phyloP scores from a whole-genome alignment of 2,113 vertebrate genomes.

The Tretioscincus oriximinensis region DNA sequence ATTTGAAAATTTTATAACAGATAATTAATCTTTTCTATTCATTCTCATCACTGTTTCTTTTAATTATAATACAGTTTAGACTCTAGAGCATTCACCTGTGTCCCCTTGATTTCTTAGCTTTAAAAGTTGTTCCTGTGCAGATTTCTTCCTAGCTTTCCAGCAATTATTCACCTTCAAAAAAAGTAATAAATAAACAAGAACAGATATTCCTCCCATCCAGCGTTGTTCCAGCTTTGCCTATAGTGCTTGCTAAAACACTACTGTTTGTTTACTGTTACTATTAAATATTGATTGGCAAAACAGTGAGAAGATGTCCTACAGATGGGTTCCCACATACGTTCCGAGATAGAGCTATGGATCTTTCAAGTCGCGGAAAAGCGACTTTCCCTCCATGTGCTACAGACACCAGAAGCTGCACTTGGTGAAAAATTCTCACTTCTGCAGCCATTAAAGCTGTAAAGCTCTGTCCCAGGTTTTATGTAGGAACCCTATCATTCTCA shows the following conservation, averaged over 20 bases:
- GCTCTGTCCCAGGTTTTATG: too few species aligned
- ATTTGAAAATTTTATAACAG: too few species aligned
- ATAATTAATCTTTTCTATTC: not conserved
- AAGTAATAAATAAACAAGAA: conserved; percentile 14
- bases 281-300: not conserved
- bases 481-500: not conserved
- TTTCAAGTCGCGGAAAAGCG: too few species aligned
- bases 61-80: not conserved
- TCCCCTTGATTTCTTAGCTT: conserved; percentile 1
- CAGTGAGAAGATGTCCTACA: too few species aligned
- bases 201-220: conserved; percentile 23
- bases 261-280: not conserved
- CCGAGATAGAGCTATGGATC: too few species aligned
- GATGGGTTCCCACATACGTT: too few species aligned
- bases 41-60: not conserved
- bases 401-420: too few species aligned
- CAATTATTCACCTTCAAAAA: conserved; percentile 36
- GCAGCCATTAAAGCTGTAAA: too few species aligned
- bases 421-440: too few species aligned
- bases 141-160: conserved; percentile 17
- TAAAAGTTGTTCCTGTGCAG: conserved; percentile 44
- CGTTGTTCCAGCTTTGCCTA: conserved; percentile 32
- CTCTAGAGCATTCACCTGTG: not conserved
- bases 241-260: not conserved
- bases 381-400: too few species aligned